Percentiles rank a stretch among this genome's conserved stretches.
These are phyloP conservation scores for Microvelia longipes DNA, from an alignment of 1,140 invertebrate genomes.

Conservation along the genomic window DNA sequence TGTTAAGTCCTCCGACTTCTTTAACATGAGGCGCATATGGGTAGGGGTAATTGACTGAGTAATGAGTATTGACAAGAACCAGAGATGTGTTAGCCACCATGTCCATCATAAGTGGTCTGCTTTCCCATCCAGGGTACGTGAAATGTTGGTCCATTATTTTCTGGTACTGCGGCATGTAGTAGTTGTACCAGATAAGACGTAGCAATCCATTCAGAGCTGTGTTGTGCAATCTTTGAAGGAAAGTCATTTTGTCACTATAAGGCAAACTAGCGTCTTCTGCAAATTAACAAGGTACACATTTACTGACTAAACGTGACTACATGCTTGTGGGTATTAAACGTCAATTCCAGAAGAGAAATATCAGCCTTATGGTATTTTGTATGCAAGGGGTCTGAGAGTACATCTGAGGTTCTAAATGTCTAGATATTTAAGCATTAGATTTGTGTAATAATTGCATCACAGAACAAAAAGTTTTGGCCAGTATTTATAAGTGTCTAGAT, in stretches of 20 bases:
- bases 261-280: neutral
- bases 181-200: neutral
- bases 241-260: conserved; percentile 3
- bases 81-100: conserved; percentile 2
- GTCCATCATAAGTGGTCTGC: conserved; percentile 6
- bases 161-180: neutral
- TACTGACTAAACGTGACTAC: too few species aligned
- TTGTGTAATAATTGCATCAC: too few species aligned
- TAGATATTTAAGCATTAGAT: too few species aligned
- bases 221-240: conserved; percentile 11
- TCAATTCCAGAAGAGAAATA: too few species aligned
- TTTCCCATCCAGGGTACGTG: neutral
- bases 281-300: too few species aligned
- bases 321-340: too few species aligned
- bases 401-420: too few species aligned
- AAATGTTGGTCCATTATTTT: conserved; percentile 12
- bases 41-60: conserved; percentile 32
- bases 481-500: too few species aligned
- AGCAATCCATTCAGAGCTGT: neutral
- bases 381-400: too few species aligned
- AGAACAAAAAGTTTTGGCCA: too few species aligned
- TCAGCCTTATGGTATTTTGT: too few species aligned
- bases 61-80: conserved; percentile 35
- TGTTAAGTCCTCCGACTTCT: conserved; percentile 43
- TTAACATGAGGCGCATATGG: conserved; percentile 34